Evolutionary conservation across 37 sponge, comb jelly and placozoan genomes (phyloP), one percentile per base, ranked within the genome.

Genomic region (Aplysina aerophoba): DNA sequence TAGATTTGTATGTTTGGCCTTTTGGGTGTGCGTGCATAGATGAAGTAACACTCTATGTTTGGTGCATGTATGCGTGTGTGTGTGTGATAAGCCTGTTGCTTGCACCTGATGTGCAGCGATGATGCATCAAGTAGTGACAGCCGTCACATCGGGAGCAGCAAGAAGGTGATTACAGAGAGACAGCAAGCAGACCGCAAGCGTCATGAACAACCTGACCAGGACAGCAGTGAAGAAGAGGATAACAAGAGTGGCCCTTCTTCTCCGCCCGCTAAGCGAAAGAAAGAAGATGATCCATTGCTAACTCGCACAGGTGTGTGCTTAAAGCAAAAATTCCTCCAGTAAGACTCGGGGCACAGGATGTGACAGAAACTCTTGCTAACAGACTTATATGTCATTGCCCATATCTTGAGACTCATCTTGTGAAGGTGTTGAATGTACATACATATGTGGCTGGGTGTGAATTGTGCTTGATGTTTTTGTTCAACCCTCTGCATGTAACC

Each of bases 221-320:
- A 66, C 86, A 56, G 78, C 15, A 27, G 3, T 1, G 78, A 85
- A 78, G 64, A 61, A 34, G 41, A 73, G 28, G 62, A 73, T 21
- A 8, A 3, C 3, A 44, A 44, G 21, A 71, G 33, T 35, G 79
- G 37, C 20, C 77, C 28, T 15, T 53, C 60, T 0, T 79, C 82
- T 22, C 69, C 54, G 1, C 83, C 83, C 0, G 79, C 85, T 53
- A 81, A 87, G 71, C 85, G 81, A 79, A 84, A 69, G 54, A 83
- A 91, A 34, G 91, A 92, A 30, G 62, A 36, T 21, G 84, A 92
- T 37, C 75, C 93, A 25, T 33, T 93, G 4, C 50, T 87, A 15
- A 93, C 90, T 0, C 73, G 86, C n/a, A 93, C 93, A 63, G 89
- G 88, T 88, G 28, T 24, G 21, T 38, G 56, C 20, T 53, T 25